Conservation (phyloP, 2,113 vertebrate genomes). For the Prinia subflava region DNA sequence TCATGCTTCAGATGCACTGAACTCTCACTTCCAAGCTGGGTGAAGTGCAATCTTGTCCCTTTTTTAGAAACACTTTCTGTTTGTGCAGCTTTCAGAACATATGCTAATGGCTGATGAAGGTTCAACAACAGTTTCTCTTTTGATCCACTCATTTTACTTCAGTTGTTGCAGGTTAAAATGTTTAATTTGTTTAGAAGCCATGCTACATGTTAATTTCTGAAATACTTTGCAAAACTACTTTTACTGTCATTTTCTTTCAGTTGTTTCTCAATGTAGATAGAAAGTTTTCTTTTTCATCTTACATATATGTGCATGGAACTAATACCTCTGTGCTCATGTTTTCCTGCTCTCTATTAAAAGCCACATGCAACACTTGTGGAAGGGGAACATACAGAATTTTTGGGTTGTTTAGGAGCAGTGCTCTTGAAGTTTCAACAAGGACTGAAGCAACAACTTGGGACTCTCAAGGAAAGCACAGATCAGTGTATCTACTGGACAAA, state of each 20-base stretch:
- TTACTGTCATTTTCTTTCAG: not conserved
- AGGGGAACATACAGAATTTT: not conserved
- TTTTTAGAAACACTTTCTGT: not conserved
- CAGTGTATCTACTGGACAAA: not conserved
- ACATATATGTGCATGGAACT: not conserved
- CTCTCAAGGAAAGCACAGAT: not conserved
- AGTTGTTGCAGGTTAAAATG: not conserved
- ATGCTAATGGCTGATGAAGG: not conserved
- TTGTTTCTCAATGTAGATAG: not conserved
- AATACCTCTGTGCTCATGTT: not conserved
- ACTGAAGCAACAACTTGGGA: not conserved
- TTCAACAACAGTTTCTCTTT: not conserved
- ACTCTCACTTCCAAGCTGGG: not conserved
- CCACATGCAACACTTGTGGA: not conserved
- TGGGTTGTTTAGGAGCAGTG: not conserved
- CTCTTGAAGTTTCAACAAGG: not conserved
- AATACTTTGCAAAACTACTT: not conserved
- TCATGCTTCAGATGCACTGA: not conserved
- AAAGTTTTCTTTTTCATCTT: not conserved
- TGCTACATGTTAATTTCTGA: not conserved
- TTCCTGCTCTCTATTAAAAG: not conserved
- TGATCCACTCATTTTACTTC: not conserved
- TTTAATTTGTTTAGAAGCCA: not conserved
- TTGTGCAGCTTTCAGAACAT: not conserved
- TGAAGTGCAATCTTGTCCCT: not conserved